Percentiles rank a stretch among this genome's conserved stretches.
phyloP scores from a whole-genome alignment of 2,113 vertebrate species.

The Phasianus colchicus region DNA sequence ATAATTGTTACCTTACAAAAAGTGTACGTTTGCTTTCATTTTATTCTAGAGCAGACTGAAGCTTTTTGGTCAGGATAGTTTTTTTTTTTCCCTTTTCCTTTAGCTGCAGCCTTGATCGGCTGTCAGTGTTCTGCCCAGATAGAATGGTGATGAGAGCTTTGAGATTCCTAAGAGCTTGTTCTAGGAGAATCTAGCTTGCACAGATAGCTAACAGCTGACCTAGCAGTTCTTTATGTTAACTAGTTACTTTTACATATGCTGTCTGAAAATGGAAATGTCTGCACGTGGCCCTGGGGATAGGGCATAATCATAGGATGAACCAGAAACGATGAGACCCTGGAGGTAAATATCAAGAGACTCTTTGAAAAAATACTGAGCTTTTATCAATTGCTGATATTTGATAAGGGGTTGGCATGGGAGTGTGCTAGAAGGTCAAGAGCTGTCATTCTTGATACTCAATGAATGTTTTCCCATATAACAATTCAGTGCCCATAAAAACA shows the following conservation, averaged over 20 bases:
- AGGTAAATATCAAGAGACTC: slow-evolving; percentile 5
- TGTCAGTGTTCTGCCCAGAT: not conserved
- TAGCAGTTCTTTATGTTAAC: not conserved
- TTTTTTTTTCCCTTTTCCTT: not conserved
- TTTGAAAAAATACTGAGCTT: slow-evolving; percentile 2
- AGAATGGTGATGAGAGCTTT: not conserved
- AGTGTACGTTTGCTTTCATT: not conserved
- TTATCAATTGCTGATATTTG: not conserved
- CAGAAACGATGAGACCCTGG: not conserved
- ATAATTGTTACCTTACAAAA: not conserved
- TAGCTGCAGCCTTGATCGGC: not conserved
- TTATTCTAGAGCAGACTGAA: not conserved
- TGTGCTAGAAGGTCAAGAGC: not conserved
- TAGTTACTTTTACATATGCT: not conserved
- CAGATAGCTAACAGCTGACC: not conserved
- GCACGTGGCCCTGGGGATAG: not conserved
- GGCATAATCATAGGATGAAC: not conserved
- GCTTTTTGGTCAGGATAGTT: not conserved
- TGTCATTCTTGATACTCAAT: not conserved
- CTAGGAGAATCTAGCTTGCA: not conserved
- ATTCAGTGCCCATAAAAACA: not conserved
- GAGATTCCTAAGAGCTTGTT: not conserved
- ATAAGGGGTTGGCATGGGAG: not conserved
- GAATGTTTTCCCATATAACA: not conserved
- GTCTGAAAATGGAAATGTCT: slow-evolving; percentile 5